These are phyloP conservation scores for Amphipyra tragopoginis DNA, from an alignment of 2,888 invertebrate species.

Conservation along the genomic window DNA sequence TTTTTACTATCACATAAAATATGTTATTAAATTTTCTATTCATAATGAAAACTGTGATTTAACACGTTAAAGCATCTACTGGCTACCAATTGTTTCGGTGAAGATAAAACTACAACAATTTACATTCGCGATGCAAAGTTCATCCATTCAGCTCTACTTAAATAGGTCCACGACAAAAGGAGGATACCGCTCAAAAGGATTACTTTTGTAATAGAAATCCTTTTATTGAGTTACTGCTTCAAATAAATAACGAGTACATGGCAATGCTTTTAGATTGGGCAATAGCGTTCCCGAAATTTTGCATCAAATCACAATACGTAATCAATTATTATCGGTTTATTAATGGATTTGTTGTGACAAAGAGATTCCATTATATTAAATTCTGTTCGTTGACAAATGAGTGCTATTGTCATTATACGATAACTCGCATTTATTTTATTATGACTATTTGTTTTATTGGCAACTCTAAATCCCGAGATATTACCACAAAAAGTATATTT, in stretches of 20 bases:
- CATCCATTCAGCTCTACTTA: slow-evolving; percentile 9
- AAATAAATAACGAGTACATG: slow-evolving; percentile 56
- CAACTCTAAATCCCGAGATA: no score
- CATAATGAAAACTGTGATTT: no score
- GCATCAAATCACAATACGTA: slow-evolving; percentile 56
- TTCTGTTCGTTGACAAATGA: slow-evolving; percentile 41
- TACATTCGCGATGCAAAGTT: not conserved
- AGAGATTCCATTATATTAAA: slow-evolving; percentile 45
- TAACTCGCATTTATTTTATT: slow-evolving; percentile 17
- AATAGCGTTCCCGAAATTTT: slow-evolving; percentile 45
- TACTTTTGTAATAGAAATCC: slow-evolving; percentile 37
- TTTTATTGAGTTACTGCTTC: slow-evolving; percentile 43
- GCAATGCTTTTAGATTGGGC: slow-evolving; percentile 51
- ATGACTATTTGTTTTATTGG: not conserved
- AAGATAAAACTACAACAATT: no score
- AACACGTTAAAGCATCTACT: no score
- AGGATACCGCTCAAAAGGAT: slow-evolving; percentile 32
- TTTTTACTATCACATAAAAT: no score
- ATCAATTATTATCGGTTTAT: slow-evolving; percentile 50
- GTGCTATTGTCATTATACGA: slow-evolving; percentile 9
- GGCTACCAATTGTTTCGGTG: no score
- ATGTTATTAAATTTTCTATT: no score
- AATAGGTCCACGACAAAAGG: slow-evolving; percentile 32
- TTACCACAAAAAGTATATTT: no score
- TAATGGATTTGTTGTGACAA: slow-evolving; percentile 51